These are phyloP conservation scores for Eulemur albifrons DNA, from an alignment of 2,797 vertebrate genomes.

Conservation along the genomic window DNA sequence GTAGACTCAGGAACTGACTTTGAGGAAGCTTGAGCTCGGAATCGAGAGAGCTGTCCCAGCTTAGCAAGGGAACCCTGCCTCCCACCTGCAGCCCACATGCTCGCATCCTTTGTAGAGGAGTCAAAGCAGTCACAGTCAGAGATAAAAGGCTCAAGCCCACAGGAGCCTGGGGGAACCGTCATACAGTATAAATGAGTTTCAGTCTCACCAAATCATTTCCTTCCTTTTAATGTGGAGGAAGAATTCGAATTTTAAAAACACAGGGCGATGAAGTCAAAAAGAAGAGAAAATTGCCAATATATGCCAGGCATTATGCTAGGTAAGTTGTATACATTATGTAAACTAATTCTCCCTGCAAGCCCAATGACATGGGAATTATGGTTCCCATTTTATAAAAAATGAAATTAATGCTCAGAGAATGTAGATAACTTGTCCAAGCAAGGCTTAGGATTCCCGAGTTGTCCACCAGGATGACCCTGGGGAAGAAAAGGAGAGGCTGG, in stretches of 20 bases:
- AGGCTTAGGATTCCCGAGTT: not conserved
- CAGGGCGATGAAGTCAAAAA: not conserved
- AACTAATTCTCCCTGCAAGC: not conserved
- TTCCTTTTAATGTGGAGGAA: slow-evolving; percentile 37
- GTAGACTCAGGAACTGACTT: not conserved
- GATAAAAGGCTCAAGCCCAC: not conserved
- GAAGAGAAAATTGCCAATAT: not conserved
- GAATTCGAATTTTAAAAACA: slow-evolving; percentile 38
- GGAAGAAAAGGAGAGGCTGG: not conserved
- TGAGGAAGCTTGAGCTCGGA: slow-evolving; percentile 18
- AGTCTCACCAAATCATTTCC: slow-evolving; percentile 1
- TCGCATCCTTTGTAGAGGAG: not conserved
- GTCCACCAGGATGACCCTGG: not conserved
- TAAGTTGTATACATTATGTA: not conserved
- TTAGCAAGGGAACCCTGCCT: not conserved
- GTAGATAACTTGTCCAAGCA: not conserved
- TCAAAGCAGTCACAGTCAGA: not conserved
- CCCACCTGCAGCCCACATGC: not conserved
- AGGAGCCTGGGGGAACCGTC: not conserved
- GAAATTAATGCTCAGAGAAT: not conserved
- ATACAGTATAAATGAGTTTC: not conserved
- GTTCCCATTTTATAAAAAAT: not conserved
- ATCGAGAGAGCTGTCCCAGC: not conserved
- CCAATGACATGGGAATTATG: not conserved
- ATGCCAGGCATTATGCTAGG: not conserved